Evolutionary conservation across 2,797 vertebrate genomes (phyloP), one percentile per base, ranked within the genome.

Genomic region (Sylvia borin): DNA sequence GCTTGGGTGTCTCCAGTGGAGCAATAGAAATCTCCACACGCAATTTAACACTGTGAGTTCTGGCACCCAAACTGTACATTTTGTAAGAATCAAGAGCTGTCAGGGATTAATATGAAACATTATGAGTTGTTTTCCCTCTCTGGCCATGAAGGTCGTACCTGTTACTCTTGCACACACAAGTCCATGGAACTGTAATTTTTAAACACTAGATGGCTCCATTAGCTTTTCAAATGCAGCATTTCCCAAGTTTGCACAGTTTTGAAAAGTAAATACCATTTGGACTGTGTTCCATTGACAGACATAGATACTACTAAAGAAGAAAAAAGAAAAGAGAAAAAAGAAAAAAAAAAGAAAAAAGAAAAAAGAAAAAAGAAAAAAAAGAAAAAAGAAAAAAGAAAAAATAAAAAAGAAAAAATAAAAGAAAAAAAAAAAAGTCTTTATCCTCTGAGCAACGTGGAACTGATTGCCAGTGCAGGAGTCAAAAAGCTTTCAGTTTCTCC

Each of bases 121-220:
- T 16, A 5, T 8, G 26, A 80, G 13, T 31, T 74, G 15, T 61
- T 71, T 80, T 78, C 29, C 17, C 38, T 42, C 16, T 87, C 16
- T 36, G n/a, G 70, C 8, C 1, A 2, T 10, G 66, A 47, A 65
- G n/a, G 55, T 5, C 0, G 9, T 24, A 54, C 36, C 29, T 27
- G 48, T 36, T 77, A 21, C 16, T 58, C 71, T 47, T 66, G 24
- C 11, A 19, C 32, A 11, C 1, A 0, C 5, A 50, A 47, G 17
- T 34, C 51, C 43, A 19, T 5, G 19, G 29, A 92, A 24, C 27
- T 45, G 47, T 66, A 42, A 21, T 53, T 88, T 78, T 86, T 50
- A 66, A 95, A 83, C 97, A 65, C 86, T 90, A 96, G 97, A n/a
- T 92, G 97, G 95, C 96, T 78, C 92, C 48, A 29, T 51, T 55